These are phyloP conservation scores for Spheniscus mendiculus DNA, from an alignment of 2,113 vertebrate species.

Conservation along the genomic window DNA sequence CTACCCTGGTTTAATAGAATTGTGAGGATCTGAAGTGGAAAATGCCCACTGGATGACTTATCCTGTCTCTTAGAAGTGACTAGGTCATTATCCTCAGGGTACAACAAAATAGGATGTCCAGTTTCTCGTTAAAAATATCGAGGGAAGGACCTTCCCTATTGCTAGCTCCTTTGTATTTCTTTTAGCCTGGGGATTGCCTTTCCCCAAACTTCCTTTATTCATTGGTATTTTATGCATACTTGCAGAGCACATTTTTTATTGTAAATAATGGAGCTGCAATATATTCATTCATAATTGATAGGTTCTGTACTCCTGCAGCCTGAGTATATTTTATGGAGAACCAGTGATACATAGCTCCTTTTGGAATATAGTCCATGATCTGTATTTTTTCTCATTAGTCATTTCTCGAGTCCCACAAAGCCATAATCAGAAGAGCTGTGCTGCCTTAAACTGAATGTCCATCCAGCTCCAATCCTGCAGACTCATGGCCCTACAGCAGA, in stretches of 20 bases:
- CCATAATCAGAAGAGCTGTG: not conserved
- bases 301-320: not conserved
- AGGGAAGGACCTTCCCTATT: not conserved
- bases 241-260: conserved; percentile 3
- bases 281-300: conserved; percentile 49
- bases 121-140: not conserved
- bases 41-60: not conserved
- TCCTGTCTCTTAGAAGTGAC: not conserved
- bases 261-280: conserved; percentile 41
- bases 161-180: not conserved
- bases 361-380: not conserved
- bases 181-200: not conserved
- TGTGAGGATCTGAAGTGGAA: not conserved
- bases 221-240: not conserved
- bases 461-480: not conserved
- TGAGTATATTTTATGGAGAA: not conserved
- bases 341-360: not conserved
- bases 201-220: not conserved
- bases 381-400: not conserved
- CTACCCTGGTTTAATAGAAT: not conserved
- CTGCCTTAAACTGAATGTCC: not conserved
- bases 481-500: not conserved
- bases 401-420: conserved; percentile 1
- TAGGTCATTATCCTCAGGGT: not conserved
- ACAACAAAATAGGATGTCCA: not conserved